Evolutionary conservation across 2,797 vertebrate species (phyloP).

Genomic region (Manis pentadactyla): DNA sequence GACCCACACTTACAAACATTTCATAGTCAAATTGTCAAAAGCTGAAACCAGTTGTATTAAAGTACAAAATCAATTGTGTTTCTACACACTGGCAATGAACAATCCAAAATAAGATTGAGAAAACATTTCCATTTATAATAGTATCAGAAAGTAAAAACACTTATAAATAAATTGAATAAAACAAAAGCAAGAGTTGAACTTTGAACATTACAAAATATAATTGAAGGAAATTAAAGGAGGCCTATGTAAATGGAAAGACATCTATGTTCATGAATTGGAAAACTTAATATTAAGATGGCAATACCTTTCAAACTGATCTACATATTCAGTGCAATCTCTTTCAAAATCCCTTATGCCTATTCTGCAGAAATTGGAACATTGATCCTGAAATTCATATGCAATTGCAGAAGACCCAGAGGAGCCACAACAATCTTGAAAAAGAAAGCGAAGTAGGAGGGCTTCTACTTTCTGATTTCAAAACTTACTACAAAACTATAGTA

Average conservation of each 20-base stretch:
- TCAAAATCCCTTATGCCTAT: not conserved
- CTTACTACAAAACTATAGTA: not conserved
- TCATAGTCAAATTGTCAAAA: not conserved
- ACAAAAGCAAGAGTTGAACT: not conserved
- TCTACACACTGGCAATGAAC: not conserved
- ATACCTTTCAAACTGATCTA: not conserved
- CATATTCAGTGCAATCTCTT: not conserved
- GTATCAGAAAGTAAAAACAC: not conserved
- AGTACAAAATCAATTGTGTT: not conserved
- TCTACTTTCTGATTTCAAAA: not conserved
- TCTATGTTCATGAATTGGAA: not conserved
- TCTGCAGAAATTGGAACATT: not conserved
- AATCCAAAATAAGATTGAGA: not conserved
- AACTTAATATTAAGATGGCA: not conserved
- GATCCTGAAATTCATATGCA: not conserved
- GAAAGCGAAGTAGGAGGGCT: not conserved
- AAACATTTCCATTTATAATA: not conserved
- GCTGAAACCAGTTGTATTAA: not conserved
- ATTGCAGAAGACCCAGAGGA: not conserved
- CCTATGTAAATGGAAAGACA: not conserved
- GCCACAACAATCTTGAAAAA: conserved; percentile 1
- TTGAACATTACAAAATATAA: not conserved
- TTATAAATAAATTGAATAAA: conserved; percentile 7
- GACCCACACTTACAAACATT: not conserved
- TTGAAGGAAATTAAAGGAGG: not conserved